phyloP scores from a whole-genome alignment of 2,888 invertebrate genomes.

The Dysmachus trigonus region DNA sequence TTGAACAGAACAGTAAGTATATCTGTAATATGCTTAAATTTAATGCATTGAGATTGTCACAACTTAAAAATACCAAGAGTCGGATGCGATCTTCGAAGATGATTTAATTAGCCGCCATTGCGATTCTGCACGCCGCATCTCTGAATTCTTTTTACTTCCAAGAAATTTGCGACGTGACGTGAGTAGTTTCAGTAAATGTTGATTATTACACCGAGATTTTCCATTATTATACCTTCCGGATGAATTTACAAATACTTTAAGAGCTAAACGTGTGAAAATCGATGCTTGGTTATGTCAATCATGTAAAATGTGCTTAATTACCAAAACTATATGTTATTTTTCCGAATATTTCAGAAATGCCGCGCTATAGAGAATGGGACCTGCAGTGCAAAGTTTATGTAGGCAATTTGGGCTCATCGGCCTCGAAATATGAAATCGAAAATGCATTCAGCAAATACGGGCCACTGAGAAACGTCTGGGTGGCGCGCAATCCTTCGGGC shows the following conservation, averaged over 20 bases:
- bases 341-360: slow-evolving; percentile 55
- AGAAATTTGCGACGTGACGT: not conserved
- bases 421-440: slow-evolving; percentile 86
- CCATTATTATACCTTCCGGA: not conserved
- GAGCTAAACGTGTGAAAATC: not conserved
- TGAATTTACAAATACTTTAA: not conserved
- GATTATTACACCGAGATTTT: not conserved
- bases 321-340: not conserved
- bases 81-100: not conserved
- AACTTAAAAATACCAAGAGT: not conserved
- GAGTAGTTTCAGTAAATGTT: not conserved
- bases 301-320: not conserved
- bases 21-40: not conserved
- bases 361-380: slow-evolving; percentile 77
- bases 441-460: slow-evolving; percentile 86
- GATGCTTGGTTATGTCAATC: not conserved
- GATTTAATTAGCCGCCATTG: not conserved
- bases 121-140: not conserved
- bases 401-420: slow-evolving; percentile 86
- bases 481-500: slow-evolving; percentile 88
- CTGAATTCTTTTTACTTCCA: not conserved
- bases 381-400: slow-evolving; percentile 89
- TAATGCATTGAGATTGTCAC: not conserved
- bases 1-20: not conserved
- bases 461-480: slow-evolving; percentile 87